phyloP scores from a whole-genome alignment of 2,888 invertebrate species.

The Hirudinaria manillensis region DNA sequence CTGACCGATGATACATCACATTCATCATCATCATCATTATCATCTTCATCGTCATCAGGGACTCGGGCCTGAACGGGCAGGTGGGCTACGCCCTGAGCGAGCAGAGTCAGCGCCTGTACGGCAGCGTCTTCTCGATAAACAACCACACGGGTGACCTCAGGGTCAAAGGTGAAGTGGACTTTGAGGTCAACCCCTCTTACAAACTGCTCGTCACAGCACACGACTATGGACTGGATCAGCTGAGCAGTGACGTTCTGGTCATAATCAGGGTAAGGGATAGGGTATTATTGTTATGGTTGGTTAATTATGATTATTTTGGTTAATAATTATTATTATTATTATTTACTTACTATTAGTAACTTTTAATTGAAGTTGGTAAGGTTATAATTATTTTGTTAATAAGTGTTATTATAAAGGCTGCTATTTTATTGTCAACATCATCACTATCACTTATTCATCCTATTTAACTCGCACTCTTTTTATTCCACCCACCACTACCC shows the following conservation, averaged over 20 bases:
- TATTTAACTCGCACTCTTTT: no score
- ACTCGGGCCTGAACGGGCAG: slow-evolving; percentile 37
- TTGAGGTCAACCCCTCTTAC: slow-evolving; percentile 35
- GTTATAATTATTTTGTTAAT: no score
- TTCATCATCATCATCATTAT: no score
- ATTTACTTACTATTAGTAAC: no score
- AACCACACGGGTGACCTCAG: slow-evolving; percentile 35
- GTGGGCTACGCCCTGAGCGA: slow-evolving; percentile 36
- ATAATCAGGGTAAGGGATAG: slow-evolving; percentile 31
- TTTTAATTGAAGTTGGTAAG: no score
- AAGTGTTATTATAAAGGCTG: no score
- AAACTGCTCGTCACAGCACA: slow-evolving; percentile 37
- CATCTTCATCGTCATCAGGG: slow-evolving; percentile 21
- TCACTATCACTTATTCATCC: no score
- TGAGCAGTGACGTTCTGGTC: slow-evolving; percentile 36
- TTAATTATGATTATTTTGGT: no score
- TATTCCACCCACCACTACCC: no score
- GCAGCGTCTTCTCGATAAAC: slow-evolving; percentile 35
- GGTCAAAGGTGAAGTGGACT: slow-evolving; percentile 37
- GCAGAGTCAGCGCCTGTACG: slow-evolving; percentile 32
- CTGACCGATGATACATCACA: no score
- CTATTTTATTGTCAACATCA: no score
- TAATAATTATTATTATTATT: no score
- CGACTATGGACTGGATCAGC: slow-evolving; percentile 35
- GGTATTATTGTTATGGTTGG: background rate